Evolutionary conservation across 2,797 vertebrate genomes (phyloP), one percentile per base, ranked within the genome.

Genomic region (Psittacula echo): DNA sequence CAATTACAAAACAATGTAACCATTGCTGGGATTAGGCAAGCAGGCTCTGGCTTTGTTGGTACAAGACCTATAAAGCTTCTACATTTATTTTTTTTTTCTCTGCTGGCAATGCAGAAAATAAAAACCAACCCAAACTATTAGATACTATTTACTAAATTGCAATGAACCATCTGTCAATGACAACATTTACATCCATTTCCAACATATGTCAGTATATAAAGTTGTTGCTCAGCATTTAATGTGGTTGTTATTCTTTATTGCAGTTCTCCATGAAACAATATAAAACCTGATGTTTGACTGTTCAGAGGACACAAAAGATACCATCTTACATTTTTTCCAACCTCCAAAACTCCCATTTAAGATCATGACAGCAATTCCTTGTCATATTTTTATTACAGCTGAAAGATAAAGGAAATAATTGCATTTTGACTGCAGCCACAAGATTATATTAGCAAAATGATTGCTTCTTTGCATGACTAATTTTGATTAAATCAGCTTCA

Each of bases 401-500:
- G 87, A 97, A 96, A 97, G 71, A 84, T 75, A 95, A 91, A 93
- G 74, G 95, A 96, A 96, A 94, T 93, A 96, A 96, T 83, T 96
- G 78, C 94, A 93, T 92, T 96, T 91, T 96, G 75, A 94, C 94
- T 90, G 77, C 83, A 84, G 85, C 79, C 76, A 87, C 75, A 95
- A 89, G 91, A 94, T 94, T 90, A 79, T 90, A 94, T 96, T 96
- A 97, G 70, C 82, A 96, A 96, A 96, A 90, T 67, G 44, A 95
- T 81, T 94, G 73, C 81, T 58, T 77, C 92, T 96, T 95, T 96
- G 83, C 95, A 96, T 96, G 79, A 91, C 58, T 97, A 96, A 97
- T 97, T 97, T 97, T 97, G 84, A 97, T 97, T 96, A 97, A 97
- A 97, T 74, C 88, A 71, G 72, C 73, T 97, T 88, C 85, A 96